phyloP scores from a whole-genome alignment of 1,140 invertebrate species.

The Drosophila pseudoananassae region DNA sequence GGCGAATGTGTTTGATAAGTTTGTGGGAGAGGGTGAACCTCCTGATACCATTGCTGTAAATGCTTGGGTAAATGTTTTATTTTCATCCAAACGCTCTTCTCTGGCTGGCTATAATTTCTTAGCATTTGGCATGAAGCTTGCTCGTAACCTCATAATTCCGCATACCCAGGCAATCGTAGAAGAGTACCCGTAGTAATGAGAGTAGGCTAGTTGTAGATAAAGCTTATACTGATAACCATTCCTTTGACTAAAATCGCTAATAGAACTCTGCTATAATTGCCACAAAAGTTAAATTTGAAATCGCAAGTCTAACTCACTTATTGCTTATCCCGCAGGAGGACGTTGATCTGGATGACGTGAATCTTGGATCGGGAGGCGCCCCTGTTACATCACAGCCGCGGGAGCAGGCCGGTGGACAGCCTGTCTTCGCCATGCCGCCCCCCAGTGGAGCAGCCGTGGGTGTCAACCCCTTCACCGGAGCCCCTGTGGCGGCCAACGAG shows the following conservation, averaged over 20 bases:
- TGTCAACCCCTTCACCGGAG: conserved; percentile 82
- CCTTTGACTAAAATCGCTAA: conserved; percentile 67
- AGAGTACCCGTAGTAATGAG: too few species aligned
- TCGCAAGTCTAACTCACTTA: background rate
- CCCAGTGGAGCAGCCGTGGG: conserved; percentile 64
- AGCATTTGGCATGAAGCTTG: conserved; percentile 21
- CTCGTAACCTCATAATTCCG: background rate
- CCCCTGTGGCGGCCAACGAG: conserved; percentile 83
- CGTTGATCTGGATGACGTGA: conserved; percentile 84
- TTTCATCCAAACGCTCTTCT: conserved; percentile 1
- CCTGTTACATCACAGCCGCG: conserved; percentile 84
- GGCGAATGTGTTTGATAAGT: background rate
- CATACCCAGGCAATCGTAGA: background rate
- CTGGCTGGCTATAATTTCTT: conserved; percentile 23
- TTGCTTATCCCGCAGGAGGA: conserved; percentile 82
- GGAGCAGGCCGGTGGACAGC: conserved; percentile 76
- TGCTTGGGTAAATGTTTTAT: conserved; percentile 43
- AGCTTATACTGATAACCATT: conserved; percentile 9
- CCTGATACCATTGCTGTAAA: conserved; percentile 12
- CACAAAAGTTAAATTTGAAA: background rate
- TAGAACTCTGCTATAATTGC: conserved; percentile 10
- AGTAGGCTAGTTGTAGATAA: conserved; percentile 2
- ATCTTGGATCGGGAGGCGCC: conserved; percentile 68
- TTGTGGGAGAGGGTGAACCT: conserved; percentile 7
- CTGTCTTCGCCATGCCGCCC: conserved; percentile 85